A percentile compares a stretch with the other conserved stretches of the same genome.
These are phyloP conservation scores for Mastomys natalensis DNA, from an alignment of 2,113 vertebrate genomes.

Conservation along the genomic window DNA sequence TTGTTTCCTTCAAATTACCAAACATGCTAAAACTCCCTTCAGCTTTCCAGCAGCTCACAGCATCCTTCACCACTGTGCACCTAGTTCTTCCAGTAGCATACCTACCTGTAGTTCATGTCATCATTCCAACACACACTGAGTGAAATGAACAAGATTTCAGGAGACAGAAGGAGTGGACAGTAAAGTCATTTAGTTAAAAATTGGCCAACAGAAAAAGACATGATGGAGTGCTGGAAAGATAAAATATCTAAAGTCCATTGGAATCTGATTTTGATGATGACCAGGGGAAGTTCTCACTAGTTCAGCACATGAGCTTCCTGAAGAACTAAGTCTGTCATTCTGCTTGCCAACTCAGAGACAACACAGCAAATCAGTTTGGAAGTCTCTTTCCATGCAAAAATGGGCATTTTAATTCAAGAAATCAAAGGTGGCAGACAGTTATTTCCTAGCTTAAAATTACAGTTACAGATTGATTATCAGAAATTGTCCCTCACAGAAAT, in stretches of 20 bases:
- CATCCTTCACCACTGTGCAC: fast-evolving
- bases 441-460: background rate
- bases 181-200: background rate
- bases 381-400: background rate
- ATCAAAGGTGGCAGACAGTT: background rate
- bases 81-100: background rate
- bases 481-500: background rate
- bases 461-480: background rate
- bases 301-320: fast-evolving
- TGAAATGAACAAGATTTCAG: background rate
- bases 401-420: background rate
- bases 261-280: background rate
- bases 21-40: fast-evolving
- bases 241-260: background rate
- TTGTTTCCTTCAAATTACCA: background rate
- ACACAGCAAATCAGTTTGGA: background rate
- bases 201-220: background rate
- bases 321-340: fast-evolving
- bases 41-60: fast-evolving
- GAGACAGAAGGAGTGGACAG: background rate
- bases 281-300: fast-evolving
- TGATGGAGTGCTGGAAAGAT: background rate
- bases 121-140: background rate
- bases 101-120: fast-evolving
- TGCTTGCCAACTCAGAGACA: fast-evolving